Evolutionary conservation across 2,797 vertebrate species (phyloP), one percentile per base, ranked within the genome.

Genomic region (Pogonophryne albipinna): DNA sequence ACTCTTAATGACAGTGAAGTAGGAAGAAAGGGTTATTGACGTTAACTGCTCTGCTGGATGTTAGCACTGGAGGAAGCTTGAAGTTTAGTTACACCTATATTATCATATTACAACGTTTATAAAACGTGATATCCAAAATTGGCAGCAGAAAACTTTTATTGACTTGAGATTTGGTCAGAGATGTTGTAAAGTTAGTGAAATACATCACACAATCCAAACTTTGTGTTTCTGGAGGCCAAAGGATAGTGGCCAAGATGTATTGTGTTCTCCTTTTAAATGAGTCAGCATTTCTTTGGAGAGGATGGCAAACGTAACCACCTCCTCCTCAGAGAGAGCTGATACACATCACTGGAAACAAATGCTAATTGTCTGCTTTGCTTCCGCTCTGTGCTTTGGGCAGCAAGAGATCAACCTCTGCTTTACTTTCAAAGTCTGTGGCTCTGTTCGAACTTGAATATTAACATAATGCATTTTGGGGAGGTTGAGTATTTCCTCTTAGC

Each of bases 351-450:
- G 27, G 46, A 76, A 83, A 76, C 66, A 70, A 14, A 51, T 61
- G 59, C 64, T 70, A 71, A 45, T 74, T 78, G 66, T 72, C 79
- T 78, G 75, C 75, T 45, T 27, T 51, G 65, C 51, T 72, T 73
- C 67, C 64, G 65, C 56, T 73, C 74, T 59, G 53, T 57, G 70
- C 81, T 86, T 67, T 72, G 82, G 85, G 78, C 82, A 80, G 72
- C 76, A 47, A 77, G 78, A 71, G 58, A 76, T 38, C 65, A 80
- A 61, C 46, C 65, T 77, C 70, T 75, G 79, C 69, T 67, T 79
- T 84, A 66, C 78, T 75, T 83, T 58, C 75, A 66, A 88, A 71
- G 57, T 73, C 71, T 74, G 11, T 19, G 64, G 6, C 34, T 38
- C 6, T 38, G 34, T 9, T 9, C 34, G 34, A 38, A 38, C 34